Base-by-base conservation (phyloP, 2,113 vertebrate species). In the Electrona antarctica region DNA sequence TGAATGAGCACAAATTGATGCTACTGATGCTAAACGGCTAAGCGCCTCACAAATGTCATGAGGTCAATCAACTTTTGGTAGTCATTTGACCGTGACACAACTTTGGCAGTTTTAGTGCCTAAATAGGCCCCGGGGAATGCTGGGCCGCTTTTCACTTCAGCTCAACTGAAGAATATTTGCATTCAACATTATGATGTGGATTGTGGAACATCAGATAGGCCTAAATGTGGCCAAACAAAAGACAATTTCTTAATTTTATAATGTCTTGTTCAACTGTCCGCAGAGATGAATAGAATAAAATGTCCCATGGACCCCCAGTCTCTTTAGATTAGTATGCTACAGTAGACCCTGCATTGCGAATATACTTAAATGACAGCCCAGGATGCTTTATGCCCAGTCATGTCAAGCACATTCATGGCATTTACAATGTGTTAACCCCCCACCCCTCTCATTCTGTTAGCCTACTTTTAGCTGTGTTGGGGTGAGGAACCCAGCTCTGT, bases 1-100 rank as follows among this genome's bases (percentile, higher is more conserved):
- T 76, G 79, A 88, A 85, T 87, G 80, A 84, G 79, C 60, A 54
- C 86, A 87, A 86, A 85, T 79, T 86, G 84, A 83, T 87, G 83
- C 87, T 85, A 78, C 75, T 79, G 74, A 88, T 85, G 84, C 85
- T 88, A 85, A 90, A 85, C 71, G 61, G 74, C 82, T 80, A 84
- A 85, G 82, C 71, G 62, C 79, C 78, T 77, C 78, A 77, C 65
- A 68, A 84, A 84, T 83, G 87, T 88, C 81, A 84, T 48, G 71
- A 87, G 65, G 87, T 91, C 84, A 87, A 84, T 86, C 76, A 84
- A 88, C 82, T 57, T 88, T 85, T 87, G 80, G 80, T 84, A 79
- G 64, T 86, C 76, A 82, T 89, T 86, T 87, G 81, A 89, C 86
- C 84, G 58, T 79, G 77, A 87, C 79, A 85, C 77, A 88, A 77